Evolutionary conservation across 2,888 invertebrate species (phyloP).

Genomic region (Tinea trinotella): DNA sequence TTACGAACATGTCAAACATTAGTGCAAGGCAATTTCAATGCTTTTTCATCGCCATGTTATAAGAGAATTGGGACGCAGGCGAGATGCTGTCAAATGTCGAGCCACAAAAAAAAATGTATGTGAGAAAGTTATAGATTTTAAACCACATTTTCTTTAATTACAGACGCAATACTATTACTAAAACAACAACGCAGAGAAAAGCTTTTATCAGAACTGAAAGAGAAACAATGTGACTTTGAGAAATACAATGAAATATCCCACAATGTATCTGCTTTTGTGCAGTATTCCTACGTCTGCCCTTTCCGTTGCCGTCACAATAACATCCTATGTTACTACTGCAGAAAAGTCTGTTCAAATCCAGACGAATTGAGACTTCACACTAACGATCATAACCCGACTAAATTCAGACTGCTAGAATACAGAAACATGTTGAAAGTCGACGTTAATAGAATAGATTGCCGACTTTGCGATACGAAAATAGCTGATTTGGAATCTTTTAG

Average conservation of each 20-base stretch:
- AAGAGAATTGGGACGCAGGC: no score
- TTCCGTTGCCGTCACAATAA: conserved; percentile 61
- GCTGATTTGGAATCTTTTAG: conserved; percentile 45
- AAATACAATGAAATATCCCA: conserved; percentile 51
- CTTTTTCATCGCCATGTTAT: no score
- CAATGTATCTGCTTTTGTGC: conserved; percentile 50
- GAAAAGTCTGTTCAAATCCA: conserved; percentile 40
- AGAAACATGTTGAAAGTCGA: conserved; percentile 60
- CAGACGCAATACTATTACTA: conserved; percentile 1
- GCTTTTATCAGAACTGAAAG: neutral
- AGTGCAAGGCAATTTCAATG: no score
- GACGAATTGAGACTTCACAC: conserved; percentile 33
- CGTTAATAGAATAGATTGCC: conserved; percentile 49
- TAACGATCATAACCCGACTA: conserved; percentile 38
- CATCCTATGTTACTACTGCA: conserved; percentile 55
- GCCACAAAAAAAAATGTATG: no score
- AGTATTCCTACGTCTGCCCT: conserved; percentile 51
- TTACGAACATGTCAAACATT: no score
- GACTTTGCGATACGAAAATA: conserved; percentile 41
- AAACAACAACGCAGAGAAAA: neutral
- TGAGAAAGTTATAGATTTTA: neutral
- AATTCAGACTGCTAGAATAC: conserved; percentile 50
- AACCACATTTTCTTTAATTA: neutral
- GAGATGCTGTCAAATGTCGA: no score
- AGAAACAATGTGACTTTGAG: conserved; percentile 36